Evolutionary conservation across 30 jellyfish, hydroid and myxozoan genomes (phyloP), one percentile per base, ranked within the genome.

Genomic region (Aurelia aurita): DNA sequence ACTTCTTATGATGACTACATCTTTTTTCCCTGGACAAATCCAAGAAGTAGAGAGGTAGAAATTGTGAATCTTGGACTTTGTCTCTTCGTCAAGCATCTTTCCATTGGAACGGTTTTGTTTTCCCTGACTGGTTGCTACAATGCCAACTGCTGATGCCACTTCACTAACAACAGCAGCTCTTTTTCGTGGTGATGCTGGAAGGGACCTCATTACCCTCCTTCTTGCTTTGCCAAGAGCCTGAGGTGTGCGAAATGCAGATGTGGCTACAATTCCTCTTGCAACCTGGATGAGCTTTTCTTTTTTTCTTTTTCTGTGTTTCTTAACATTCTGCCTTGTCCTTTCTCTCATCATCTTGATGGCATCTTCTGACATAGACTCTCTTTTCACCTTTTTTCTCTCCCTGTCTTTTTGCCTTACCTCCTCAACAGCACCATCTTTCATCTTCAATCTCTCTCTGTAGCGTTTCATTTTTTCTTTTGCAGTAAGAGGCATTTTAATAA

Each of bases 141-240:
- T 55, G 14, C 67, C 67, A 55, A 55, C 14, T 55, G 67, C 67
- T 55, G 67, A 55, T 55, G 67, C 67, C 14, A 55, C 67, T 55
- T 55, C 67, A 55, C 67, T 55, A 55, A 55, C 67, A 55, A 55
- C 67, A 55, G 67, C 67, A 55, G 26, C 26, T 55, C 67, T 55
- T 55, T 55, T 55, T 2, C 67, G 67, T 55, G 67, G 67, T 55
- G 67, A 55, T 14, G 67, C 28, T 9, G 67, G 67, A 55, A 55
- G 67, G 67, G 67, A 55, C 14, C 67, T 55, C 67, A 55, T 15
- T 55, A 55, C 67, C 67, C 67, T 55, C 67, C 67, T 55, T 14
- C 14, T 55, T 55, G 67, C 67, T 55, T 55, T 55, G 67, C 67
- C 67, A 55, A 55, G 67, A 55, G 67, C 67, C 67, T 55, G 67